Evolutionary conservation across 2,113 vertebrate genomes (phyloP), one percentile per base, ranked within the genome.

Genomic region (Neotragus pygmaeus): DNA sequence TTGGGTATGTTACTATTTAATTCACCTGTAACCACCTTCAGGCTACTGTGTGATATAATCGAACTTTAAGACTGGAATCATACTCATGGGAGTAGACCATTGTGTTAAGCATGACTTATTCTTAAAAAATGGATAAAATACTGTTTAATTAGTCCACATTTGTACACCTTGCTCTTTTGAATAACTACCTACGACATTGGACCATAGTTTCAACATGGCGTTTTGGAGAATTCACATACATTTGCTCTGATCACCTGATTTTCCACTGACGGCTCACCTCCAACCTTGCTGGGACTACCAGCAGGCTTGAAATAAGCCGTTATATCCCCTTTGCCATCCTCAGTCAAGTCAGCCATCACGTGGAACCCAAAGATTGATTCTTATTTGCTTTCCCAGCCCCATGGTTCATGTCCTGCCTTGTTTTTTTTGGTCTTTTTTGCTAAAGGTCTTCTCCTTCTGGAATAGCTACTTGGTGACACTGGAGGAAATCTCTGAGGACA

Each of bases 1-100:
- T 5, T 43, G 21, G 11, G 11, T 9, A 8, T 43, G 1, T 19
- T 43, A 30, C 25, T 39, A 78, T 28, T 64, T 39, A 12, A 27
- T 62, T 73, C 23, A 64, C 12, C 53, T 33, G 16, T 7, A 73
- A 28, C 1, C 0, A 0, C 30, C 36, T 57, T 25, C 5, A 21
- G n/a, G 47, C 2, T 28, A 28, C 33, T 49, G 0, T 23, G 9
- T 39, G 5, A 33, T 25, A 15, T 6, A 82, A 83, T 3, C 14
- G 7, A 82, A n/a, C 11, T 2, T 53, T 33, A 2, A 39, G 13
- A 16, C 33, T 77, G 23, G 33, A 13, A n/a, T 36, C 5, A 28
- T 11, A 27, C 33, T 36, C 23, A 49, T 1, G 45, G n/a, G 2
- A 45, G 19, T 12, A 81, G 47, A 36, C 5, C 66, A 33, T 36